Base-by-base conservation (phyloP, 2,888 invertebrate species). In the Tipula unca region DNA sequence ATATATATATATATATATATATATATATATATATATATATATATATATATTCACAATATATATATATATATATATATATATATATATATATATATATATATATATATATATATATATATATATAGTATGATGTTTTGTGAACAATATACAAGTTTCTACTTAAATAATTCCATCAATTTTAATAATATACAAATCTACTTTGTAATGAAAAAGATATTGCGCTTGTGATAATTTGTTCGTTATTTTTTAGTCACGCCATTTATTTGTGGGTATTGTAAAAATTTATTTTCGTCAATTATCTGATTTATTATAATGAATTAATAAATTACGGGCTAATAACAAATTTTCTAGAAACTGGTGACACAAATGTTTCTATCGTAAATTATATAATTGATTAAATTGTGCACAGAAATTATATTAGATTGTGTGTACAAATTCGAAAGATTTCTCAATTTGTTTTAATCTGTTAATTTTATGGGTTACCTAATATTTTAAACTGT, bases 241-340 rank as follows among this genome's bases (percentile, higher is more conserved):
- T 69, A 69, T 69, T 69, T 48, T 69, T 69, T 69, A 69, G 69
- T 69, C 69, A 69, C 69, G 69, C 69, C 69, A 69, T 69, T 69
- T 69, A 69, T 69, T 69, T 69, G 25, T 69, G 69, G 69, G 25
- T 69, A 69, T 69, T 69, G 69, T 25, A 69, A 69, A 69, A 69
- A 69, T 69, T 69, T 69, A 25, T 69, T 25, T 69, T 69, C 69
- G 69, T 69, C 69, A 69, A 69, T 69, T 69, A 69, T 69, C 69
- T 69, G 69, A 69, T 25, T 69, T 25, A 25, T 69, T 69, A 25
- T 20, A 69, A 25, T 69, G 25, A 69, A 25, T 69, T 69, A 25
- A 20, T 20, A 25, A 69, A 69, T 69, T 69, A 69, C 69, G 25
- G 10, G 25, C 25, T 25, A 69, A 69, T 69, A 69, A 13, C 10